phyloP scores from a whole-genome alignment of 2,797 vertebrate genomes.

The Gorsachius magnificus region DNA sequence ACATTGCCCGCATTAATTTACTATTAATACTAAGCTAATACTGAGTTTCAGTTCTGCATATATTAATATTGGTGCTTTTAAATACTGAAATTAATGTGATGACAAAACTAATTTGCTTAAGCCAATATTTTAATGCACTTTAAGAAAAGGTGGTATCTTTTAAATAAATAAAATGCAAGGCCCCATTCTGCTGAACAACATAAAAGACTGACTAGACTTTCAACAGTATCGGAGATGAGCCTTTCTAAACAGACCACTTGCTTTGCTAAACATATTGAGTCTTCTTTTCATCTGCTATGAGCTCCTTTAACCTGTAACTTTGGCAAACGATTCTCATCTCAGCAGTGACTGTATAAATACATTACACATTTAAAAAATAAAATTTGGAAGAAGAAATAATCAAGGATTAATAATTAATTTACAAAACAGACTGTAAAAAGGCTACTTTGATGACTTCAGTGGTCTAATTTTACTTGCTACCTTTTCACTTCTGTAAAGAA shows the following conservation, averaged over 20 bases:
- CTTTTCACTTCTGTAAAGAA: neutral
- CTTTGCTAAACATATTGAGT: neutral
- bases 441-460: neutral
- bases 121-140: neutral
- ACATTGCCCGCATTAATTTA: neutral
- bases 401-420: neutral
- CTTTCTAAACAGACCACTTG: neutral
- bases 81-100: neutral
- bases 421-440: neutral
- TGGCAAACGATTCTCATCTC: neutral
- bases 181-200: neutral
- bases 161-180: too few species aligned
- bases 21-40: neutral
- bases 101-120: neutral
- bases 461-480: neutral
- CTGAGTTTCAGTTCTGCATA: neutral
- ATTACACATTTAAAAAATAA: neutral
- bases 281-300: neutral
- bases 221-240: neutral
- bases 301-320: neutral
- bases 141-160: neutral
- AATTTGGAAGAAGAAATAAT: neutral
- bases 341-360: neutral
- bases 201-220: neutral
- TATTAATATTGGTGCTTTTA: neutral